Evolutionary conservation across 2,888 invertebrate species (phyloP).

Genomic region (Cylloceria caligata): DNA sequence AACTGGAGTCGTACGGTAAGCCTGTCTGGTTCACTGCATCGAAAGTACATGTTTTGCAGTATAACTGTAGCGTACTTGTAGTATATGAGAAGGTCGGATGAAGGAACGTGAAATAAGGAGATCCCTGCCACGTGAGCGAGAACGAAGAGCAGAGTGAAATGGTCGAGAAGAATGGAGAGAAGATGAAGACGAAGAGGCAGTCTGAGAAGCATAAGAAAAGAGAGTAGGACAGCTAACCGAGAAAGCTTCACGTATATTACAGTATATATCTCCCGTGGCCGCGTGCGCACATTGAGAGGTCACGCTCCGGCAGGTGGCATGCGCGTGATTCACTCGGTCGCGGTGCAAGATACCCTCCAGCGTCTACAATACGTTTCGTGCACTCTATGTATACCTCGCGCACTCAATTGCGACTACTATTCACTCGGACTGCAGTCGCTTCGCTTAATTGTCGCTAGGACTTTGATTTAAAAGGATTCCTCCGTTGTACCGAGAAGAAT

Average conservation of each 20-base stretch:
- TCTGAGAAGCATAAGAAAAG: neutral
- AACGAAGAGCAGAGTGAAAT: constrained; percentile 53
- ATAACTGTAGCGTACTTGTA: neutral
- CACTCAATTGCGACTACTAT: constrained; percentile 70
- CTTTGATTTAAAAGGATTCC: constrained; percentile 72
- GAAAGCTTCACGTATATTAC: constrained; percentile 64
- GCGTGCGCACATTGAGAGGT: constrained; percentile 80
- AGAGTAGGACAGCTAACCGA: constrained; percentile 43
- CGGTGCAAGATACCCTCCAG: constrained; percentile 61
- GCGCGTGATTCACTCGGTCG: constrained; percentile 80
- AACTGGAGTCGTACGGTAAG: neutral
- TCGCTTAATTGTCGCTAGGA: constrained; percentile 75
- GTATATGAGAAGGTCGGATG: neutral
- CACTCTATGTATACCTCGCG: constrained; percentile 30
- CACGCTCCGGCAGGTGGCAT: constrained; percentile 82
- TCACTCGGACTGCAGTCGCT: constrained; percentile 71
- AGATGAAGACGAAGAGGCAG: constrained; percentile 24
- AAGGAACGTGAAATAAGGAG: constrained; percentile 27
- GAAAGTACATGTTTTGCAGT: neutral
- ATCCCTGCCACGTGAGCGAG: constrained; percentile 20
- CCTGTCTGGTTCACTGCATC: neutral
- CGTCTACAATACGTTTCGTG: constrained; percentile 37
- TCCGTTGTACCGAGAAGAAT: neutral
- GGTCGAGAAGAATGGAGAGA: neutral
- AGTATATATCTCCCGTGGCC: constrained; percentile 53